phyloP scores from a whole-genome alignment of 2,888 invertebrate species.

The Molanna angustata region DNA sequence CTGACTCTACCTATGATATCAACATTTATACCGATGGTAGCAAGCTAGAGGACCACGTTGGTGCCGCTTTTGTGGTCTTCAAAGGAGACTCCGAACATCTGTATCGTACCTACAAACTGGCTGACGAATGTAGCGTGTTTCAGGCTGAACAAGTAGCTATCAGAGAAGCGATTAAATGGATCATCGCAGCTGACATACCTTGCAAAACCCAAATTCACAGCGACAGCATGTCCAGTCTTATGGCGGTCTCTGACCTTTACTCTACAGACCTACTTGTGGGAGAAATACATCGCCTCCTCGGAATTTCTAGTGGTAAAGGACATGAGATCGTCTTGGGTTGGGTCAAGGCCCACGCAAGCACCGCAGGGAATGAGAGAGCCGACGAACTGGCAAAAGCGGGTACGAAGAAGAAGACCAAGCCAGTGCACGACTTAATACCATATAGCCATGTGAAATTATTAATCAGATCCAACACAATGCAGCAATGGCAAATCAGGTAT shows the following conservation, averaged over 20 bases:
- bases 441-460: not conserved
- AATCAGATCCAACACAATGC: too few species aligned
- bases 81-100: not conserved
- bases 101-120: not conserved
- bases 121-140: not conserved
- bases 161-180: not conserved
- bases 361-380: not conserved
- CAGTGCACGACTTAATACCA: not conserved
- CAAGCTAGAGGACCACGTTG: not conserved
- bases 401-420: not conserved
- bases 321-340: not conserved
- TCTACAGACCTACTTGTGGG: not conserved
- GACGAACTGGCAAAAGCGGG: not conserved
- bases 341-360: not conserved
- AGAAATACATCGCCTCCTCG: not conserved
- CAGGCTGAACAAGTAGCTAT: not conserved
- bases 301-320: not conserved
- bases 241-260: not conserved
- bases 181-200: not conserved
- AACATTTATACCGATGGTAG: not conserved
- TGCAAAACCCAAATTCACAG: not conserved
- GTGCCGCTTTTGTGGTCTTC: not conserved
- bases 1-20: not conserved
- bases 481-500: not conserved
- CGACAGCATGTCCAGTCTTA: not conserved